These are phyloP conservation scores for Ascaphus truei DNA, from an alignment of 2,113 vertebrate genomes.

Conservation along the genomic window DNA sequence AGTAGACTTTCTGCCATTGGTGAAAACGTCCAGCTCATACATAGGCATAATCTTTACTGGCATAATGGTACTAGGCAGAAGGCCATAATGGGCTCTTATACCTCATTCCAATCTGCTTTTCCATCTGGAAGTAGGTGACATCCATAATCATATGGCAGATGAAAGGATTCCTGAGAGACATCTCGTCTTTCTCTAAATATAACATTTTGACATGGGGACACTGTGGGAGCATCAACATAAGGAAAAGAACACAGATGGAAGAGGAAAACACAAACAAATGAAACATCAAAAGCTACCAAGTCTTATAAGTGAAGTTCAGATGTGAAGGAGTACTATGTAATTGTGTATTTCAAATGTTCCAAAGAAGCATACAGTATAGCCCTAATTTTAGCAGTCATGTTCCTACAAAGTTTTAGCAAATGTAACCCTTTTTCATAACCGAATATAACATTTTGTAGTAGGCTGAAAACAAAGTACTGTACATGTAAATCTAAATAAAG, in stretches of 20 bases:
- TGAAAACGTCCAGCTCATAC: background rate
- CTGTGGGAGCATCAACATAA: constrained; percentile 17
- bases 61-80: constrained; percentile 17
- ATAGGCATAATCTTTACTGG: constrained; percentile 30
- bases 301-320: background rate
- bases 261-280: background rate
- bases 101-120: constrained; percentile 20
- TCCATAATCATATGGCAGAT: constrained; percentile 27
- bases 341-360: background rate
- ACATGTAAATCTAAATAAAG: too few relatives aligned
- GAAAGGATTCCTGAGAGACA: constrained; percentile 17
- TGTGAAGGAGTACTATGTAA: background rate
- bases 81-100: constrained; percentile 1
- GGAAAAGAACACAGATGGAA: constrained; percentile 12
- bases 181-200: constrained; percentile 23
- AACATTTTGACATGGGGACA: constrained; percentile 29
- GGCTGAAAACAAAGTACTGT: too few relatives aligned
- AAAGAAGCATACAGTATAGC: background rate
- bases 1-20: constrained; percentile 9
- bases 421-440: too few relatives aligned
- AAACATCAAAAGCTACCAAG: background rate
- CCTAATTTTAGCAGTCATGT: background rate
- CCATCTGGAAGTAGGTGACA: constrained; percentile 26
- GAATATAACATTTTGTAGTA: too few relatives aligned
- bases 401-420: too few relatives aligned